Conservation (phyloP, 2,113 vertebrate genomes). For the Mesoclemmys tuberculata region DNA sequence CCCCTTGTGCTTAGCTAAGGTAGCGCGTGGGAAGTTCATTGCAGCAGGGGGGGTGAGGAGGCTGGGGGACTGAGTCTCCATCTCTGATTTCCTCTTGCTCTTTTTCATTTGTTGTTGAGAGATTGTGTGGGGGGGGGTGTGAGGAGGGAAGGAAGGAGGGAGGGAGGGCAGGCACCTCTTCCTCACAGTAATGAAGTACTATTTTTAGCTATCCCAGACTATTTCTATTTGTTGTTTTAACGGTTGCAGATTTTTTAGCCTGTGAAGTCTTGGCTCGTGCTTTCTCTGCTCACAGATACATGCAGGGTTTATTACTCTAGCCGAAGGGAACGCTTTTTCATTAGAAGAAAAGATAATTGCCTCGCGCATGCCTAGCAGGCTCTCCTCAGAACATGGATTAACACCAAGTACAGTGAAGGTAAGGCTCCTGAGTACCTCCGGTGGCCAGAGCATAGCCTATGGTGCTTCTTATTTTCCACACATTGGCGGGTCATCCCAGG, state of each 20-base stretch:
- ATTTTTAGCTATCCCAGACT: not conserved
- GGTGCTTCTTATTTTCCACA: too few relatives aligned
- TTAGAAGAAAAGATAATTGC: not conserved
- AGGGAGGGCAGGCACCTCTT: too few relatives aligned
- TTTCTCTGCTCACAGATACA: not conserved
- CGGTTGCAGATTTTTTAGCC: not conserved
- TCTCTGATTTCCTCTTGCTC: not conserved
- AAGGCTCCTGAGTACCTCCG: not conserved
- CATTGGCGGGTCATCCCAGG: not conserved
- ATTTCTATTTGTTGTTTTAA: not conserved
- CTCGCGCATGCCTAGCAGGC: rapidly evolving
- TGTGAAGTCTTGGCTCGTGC: not conserved
- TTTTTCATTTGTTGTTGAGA: too few relatives aligned
- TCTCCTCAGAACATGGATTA: not conserved
- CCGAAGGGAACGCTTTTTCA: not conserved
- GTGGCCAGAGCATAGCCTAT: too few relatives aligned
- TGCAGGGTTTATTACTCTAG: not conserved
- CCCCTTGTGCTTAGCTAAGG: not conserved
- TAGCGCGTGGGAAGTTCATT: not conserved
- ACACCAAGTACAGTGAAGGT: rapidly evolving
- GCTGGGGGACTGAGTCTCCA: not conserved
- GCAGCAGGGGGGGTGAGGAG: not conserved
- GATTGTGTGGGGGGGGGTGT: too few relatives aligned
- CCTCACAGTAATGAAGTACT: too few relatives aligned
- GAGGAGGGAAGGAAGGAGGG: too few relatives aligned